Evolutionary conservation across 2,888 invertebrate species (phyloP), one percentile per base, ranked within the genome.

Genomic region (Baccha elongata): DNA sequence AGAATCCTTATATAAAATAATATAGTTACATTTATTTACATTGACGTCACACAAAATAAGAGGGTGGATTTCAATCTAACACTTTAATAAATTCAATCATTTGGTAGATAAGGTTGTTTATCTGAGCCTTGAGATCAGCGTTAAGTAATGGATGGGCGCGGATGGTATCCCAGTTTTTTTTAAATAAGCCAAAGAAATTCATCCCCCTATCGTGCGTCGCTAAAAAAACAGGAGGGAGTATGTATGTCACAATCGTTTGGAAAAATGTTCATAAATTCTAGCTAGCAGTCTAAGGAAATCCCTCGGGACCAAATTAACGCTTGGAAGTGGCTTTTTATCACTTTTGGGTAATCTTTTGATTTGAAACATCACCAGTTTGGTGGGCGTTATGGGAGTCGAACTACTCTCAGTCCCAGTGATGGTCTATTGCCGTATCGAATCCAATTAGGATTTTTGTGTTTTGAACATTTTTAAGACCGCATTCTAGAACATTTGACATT

Each of bases 231-330:
- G 17, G 7, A 8, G 7, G 42, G 4, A 69, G 21, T 23, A 19
- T 44, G 2, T 37, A 62, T 79, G 84, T 76, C 84, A 78, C 78
- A 72, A 74, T 73, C 46, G 73, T 76, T 72, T 69, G 76, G 69
- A 53, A 48, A 58, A 75, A 78, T 52, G 53, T 68, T 58, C 48
- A 53, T 74, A 11, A 50, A 62, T 32, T 7, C 23, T 32, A 52
- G 3, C 37, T 32, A 21, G n/a, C n/a, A 19, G 40, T 3, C 23
- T 5, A n/a, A 7, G 26, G 52, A 67, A 53, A 62, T 85, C 86
- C 67, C 86, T 17, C 4, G 86, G 85, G 86, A 86, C 75, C 85
- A 85, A 86, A 86, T 86, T 86, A 86, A 85, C 86, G 80, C 84
- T 78, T 44, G 69, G 32, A 85, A 86, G 85, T 86, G 86, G 85